These are phyloP conservation scores for Bibio marci DNA, from an alignment of 2,888 invertebrate genomes.

Conservation along the genomic window DNA sequence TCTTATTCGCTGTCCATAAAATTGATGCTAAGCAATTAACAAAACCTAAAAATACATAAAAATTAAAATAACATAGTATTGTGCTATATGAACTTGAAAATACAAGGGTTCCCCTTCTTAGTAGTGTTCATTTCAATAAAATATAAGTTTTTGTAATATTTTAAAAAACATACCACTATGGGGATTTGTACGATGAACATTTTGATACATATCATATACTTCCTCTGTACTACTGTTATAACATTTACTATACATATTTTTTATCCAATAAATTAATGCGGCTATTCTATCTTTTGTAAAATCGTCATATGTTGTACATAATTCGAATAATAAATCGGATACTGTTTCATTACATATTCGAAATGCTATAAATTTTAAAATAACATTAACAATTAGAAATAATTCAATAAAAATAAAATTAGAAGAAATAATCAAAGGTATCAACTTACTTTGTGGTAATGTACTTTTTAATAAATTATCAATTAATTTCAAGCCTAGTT, in stretches of 20 bases:
- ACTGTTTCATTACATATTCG: constrained; percentile 38
- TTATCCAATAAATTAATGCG: constrained; percentile 57
- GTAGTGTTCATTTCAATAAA: too few species aligned
- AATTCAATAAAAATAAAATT: background rate
- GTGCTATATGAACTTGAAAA: too few species aligned
- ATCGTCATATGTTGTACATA: constrained; percentile 41
- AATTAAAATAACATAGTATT: too few species aligned
- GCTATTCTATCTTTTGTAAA: constrained; percentile 40
- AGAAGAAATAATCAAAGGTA: background rate
- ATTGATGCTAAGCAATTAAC: constrained; percentile 70
- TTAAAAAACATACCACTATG: constrained; percentile 18
- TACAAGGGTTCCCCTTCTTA: too few species aligned
- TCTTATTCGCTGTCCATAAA: constrained; percentile 52
- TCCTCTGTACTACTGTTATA: background rate
- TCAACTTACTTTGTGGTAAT: constrained; percentile 24
- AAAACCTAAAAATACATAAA: constrained; percentile 18
- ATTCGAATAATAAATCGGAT: constrained; percentile 63
- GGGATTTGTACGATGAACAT: constrained; percentile 24
- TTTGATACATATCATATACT: constrained; percentile 12
- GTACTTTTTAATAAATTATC: constrained; percentile 40
- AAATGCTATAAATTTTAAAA: constrained; percentile 17
- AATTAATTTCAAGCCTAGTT: constrained; percentile 39
- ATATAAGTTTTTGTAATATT: too few species aligned
- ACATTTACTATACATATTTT: constrained; percentile 4
- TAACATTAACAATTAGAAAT: background rate